Evolutionary conservation across 2,113 vertebrate species (phyloP), one percentile per base, ranked within the genome.

Genomic region (Puntigrus tetrazona): DNA sequence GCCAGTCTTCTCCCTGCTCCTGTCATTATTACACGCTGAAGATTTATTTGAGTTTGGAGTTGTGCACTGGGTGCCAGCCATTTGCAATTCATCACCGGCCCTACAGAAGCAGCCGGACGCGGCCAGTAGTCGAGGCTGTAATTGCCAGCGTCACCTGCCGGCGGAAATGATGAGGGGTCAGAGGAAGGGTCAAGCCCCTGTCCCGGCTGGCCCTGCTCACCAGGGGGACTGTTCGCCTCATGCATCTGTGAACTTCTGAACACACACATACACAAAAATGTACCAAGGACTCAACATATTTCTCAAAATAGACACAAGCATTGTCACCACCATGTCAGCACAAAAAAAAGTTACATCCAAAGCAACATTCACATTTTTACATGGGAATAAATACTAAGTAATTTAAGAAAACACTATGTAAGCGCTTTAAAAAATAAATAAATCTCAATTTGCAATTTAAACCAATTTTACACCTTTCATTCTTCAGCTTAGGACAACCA

Each of bases 31-130:
- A 96, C 95, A 96, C 91, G 91, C 91, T 91, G 94, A 95, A 96
- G 96, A 97, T 97, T 97, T 96, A 97, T 97, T 96, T 94, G 94
- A 93, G 94, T 96, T 96, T 95, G 95, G 94, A 94, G 94, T 95
- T 94, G 94, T 95, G 93, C 91, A 93, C 94, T 59, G 78, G 91
- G 93, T 93, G 79, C 94, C 87, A 92, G 95, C 95, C 93, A 95
- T 96, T 96, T 95, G 95, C 95, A 94, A 97, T 97, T 96, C 95
- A 97, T 97, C 96, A 97, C 94, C 83, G 84, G 89, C 72, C 78
- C 29, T 92, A 92, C 90, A 91, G 93, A 92, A 95, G 95, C 94
- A 94, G 95, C 92, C 94, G 91, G 92, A 94, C 87, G 90, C 91
- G 77, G 84, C 94, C 87, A 95, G 93, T 94, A 94, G 92, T 92